Evolutionary conservation across 64 coral and sea anemone species (phyloP).

Genomic region (Porites australiensis): DNA sequence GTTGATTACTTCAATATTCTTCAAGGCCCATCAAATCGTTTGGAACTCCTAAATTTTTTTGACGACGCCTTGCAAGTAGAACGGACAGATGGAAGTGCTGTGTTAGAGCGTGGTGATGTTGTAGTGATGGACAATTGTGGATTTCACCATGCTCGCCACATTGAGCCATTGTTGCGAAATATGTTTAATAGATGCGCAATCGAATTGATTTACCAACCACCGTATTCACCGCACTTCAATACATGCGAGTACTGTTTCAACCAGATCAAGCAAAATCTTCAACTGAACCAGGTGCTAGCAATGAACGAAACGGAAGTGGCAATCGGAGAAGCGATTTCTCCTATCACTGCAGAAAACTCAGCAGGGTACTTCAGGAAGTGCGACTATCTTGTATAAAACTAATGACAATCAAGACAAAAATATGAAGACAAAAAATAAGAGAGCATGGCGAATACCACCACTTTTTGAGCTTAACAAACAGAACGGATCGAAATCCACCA

Average conservation of each 20-base stretch:
- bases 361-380: constrained; percentile 29
- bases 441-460: no score
- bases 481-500: no score
- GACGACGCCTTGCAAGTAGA: no score
- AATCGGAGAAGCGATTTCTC: not conserved
- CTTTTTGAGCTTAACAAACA: no score
- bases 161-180: constrained; percentile 47
- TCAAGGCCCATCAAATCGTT: no score
- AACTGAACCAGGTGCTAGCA: constrained; percentile 16
- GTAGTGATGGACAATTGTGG: constrained; percentile 71
- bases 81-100: constrained; percentile 36
- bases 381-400: no score
- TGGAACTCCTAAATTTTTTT: no score
- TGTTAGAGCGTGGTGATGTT: constrained; percentile 31
- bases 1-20: no score
- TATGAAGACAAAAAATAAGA: no score
- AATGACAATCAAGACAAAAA: no score
- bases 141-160: constrained; percentile 46
- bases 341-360: constrained; percentile 29
- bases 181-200: constrained; percentile 26
- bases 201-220: constrained; percentile 6
- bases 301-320: constrained; percentile 44
- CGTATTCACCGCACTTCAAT: constrained; percentile 21
- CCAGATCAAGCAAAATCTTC: constrained; percentile 34
- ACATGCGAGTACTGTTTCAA: constrained; percentile 48